These are phyloP conservation scores for Apotomis betuletana DNA, from an alignment of 2,888 invertebrate species.

Conservation along the genomic window DNA sequence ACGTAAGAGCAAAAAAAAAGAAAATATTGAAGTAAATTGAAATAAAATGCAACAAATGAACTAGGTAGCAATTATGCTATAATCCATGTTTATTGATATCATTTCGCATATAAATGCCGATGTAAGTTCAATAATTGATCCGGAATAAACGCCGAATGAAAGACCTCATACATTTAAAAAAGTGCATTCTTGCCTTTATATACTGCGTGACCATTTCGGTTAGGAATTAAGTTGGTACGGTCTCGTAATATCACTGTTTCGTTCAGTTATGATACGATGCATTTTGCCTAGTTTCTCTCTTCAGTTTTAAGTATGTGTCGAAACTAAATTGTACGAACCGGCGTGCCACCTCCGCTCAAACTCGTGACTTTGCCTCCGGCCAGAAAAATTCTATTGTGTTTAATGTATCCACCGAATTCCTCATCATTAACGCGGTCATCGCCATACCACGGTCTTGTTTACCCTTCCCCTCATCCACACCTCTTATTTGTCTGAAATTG, in stretches of 20 bases:
- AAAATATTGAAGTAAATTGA: no score
- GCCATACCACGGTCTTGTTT: constrained; percentile 63
- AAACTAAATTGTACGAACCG: constrained; percentile 61
- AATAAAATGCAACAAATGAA: background rate
- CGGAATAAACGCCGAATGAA: constrained; percentile 49
- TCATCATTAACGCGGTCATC: constrained; percentile 73
- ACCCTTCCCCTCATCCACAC: constrained; percentile 60
- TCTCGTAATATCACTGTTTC: background rate
- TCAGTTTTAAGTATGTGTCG: constrained; percentile 53
- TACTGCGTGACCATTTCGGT: constrained; percentile 61
- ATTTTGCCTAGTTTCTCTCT: background rate
- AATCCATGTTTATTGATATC: constrained; percentile 6
- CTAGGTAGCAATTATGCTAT: background rate
- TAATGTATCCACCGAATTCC: constrained; percentile 77
- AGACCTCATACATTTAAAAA: constrained; percentile 50
- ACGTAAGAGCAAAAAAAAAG: no score
- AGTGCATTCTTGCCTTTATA: constrained; percentile 54
- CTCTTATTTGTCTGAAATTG: constrained; percentile 51
- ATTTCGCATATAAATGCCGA: constrained; percentile 8
- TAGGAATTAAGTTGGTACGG: background rate
- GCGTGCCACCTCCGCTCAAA: constrained; percentile 61
- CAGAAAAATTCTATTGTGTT: constrained; percentile 81
- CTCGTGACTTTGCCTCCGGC: constrained; percentile 73
- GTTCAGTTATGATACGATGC: background rate
- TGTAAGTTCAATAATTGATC: constrained; percentile 11